Conservation (phyloP, 1,140 invertebrate species). For the Drosophila chauvacae region DNA sequence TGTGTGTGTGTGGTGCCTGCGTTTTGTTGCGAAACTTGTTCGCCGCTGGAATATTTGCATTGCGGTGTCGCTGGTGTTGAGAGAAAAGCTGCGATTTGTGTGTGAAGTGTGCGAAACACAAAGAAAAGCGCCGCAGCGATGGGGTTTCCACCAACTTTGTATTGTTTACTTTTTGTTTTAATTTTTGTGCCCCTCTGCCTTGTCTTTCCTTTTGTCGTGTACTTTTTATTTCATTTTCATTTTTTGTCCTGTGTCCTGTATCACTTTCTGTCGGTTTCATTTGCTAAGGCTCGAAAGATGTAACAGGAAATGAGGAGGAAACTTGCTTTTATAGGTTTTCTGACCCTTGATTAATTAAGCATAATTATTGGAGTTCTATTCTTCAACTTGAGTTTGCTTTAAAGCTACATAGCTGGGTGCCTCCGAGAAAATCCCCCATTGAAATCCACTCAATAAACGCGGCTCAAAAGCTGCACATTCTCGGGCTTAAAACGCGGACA, state of each 20-base stretch:
- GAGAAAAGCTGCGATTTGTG: conserved; percentile 58
- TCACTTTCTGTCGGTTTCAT: conserved; percentile 28
- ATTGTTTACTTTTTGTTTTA: conserved; percentile 74
- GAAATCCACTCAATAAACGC: conserved; percentile 3
- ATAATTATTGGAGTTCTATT: not conserved
- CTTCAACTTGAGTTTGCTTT: not conserved
- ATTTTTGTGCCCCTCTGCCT: conserved; percentile 9
- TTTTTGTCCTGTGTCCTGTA: conserved; percentile 28
- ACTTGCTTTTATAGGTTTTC: not conserved
- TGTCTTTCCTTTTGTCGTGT: conserved; percentile 17
- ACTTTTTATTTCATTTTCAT: conserved; percentile 21
- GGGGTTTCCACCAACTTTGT: conserved; percentile 48
- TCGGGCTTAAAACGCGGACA: not conserved
- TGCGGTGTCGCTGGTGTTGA: conserved; percentile 62
- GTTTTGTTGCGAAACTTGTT: conserved; percentile 41
- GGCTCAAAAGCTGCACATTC: not conserved
- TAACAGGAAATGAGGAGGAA: not conserved
- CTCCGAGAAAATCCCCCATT: not conserved
- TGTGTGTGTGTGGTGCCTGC: conserved; percentile 8
- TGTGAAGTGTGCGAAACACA: conserved; percentile 47
- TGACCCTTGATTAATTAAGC: not conserved
- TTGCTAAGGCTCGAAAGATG: conserved; percentile 43
- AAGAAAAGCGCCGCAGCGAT: conserved; percentile 41
- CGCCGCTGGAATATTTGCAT: conserved; percentile 72
- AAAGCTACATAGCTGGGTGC: not conserved